Percentiles rank a stretch among this genome's conserved stretches.
These are phyloP conservation scores for Spinibarbus caldwelli DNA, from an alignment of 2,797 vertebrate genomes.

Conservation along the genomic window DNA sequence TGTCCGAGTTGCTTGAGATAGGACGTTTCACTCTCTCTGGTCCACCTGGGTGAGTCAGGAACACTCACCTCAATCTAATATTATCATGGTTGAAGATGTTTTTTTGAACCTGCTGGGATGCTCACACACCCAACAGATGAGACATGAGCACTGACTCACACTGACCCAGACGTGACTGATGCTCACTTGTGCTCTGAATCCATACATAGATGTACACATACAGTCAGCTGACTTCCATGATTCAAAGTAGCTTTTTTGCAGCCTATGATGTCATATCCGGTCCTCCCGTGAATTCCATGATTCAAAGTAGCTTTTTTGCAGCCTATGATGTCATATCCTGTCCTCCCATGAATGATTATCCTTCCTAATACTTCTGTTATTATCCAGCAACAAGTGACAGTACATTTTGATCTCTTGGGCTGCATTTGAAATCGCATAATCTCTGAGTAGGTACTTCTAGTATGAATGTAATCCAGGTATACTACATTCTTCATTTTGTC, in stretches of 20 bases:
- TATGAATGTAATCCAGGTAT: background rate
- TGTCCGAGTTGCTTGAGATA: conserved; percentile 91
- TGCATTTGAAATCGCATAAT: background rate
- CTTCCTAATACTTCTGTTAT: background rate
- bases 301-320: background rate
- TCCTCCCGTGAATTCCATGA: conserved; percentile 18
- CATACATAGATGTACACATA: background rate
- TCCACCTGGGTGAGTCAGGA: conserved; percentile 87
- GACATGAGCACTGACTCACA: conserved; percentile 31
- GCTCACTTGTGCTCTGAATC: background rate
- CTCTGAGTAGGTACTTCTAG: background rate
- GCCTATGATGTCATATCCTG: background rate
- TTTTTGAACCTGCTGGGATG: conserved; percentile 1
- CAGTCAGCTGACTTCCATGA: conserved; percentile 18
- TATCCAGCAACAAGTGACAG: background rate
- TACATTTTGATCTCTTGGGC: background rate
- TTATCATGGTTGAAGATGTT: background rate
- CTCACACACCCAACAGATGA: background rate
- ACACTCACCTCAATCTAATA: conserved; percentile 14
- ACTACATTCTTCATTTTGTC: background rate
- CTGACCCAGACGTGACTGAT: conserved; percentile 33
- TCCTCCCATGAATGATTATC: background rate
- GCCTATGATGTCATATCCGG: no score
- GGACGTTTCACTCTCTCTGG: conserved; percentile 89
- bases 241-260: background rate